Base-by-base conservation (phyloP, 2,797 vertebrate species). In the Cottoperca gobio region DNA sequence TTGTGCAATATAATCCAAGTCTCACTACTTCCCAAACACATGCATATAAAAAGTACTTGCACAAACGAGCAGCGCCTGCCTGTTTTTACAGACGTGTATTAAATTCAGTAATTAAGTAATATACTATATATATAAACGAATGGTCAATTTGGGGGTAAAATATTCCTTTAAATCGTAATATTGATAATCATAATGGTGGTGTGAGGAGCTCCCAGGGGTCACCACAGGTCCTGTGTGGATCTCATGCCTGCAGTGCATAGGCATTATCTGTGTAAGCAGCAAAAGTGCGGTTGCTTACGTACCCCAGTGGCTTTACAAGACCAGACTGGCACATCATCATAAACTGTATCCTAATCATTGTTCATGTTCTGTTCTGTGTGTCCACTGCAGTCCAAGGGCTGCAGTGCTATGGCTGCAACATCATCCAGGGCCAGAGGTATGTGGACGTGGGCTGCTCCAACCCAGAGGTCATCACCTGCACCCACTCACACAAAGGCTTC, bases 391-490 rank as follows among this genome's bases (percentile, higher is more conserved):
- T 90, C 49, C 87, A 91, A 0, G 95, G 95, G 8, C 95, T 98
- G 66, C 97, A 95, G 94, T 98, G 97, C 73, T 98, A 97, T 52
- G 95, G 95, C 94, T 98, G 97, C 91, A 98, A 97, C 81, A 95
- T 97, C 72, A 91, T 97, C 58, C 94, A 96, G 24, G 96, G 96
- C 48, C 92, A 96, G 90, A 93, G 92, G 73, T 96, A 95, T 7
- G 95, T 97, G 88, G 96, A 97, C 60, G 94, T 94, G 77, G 97
- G 97, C 49, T 98, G 97, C 88, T 94, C 95, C 55, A 95, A 93
- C 69, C 97, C 97, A 0, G 96, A 97, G 89, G 95, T 97, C 86
- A 95, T 97, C 92, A 96, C 96, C 87, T 98, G 97, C 88, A 86
- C 95, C 79, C 95, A 94, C 87, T 95, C 94, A 58, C 95, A 96